A percentile compares a stretch with the other conserved stretches of the same genome.
These are phyloP conservation scores for Pipa parva DNA, from an alignment of 2,113 vertebrate genomes.

Conservation along the genomic window DNA sequence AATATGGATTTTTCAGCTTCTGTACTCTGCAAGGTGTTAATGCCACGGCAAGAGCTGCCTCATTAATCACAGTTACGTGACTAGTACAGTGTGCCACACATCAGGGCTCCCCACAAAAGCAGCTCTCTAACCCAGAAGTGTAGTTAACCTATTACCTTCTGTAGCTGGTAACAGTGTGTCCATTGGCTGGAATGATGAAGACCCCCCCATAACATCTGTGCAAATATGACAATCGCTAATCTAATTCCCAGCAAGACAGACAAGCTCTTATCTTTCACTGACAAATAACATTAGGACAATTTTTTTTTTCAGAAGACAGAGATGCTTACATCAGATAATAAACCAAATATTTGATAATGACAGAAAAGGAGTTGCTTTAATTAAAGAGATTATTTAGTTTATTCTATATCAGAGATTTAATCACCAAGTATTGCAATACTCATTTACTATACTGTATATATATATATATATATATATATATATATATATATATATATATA, in stretches of 20 bases:
- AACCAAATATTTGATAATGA: not conserved
- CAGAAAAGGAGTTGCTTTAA: no score
- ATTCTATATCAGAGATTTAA: no score
- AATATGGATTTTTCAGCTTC: not conserved
- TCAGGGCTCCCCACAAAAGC: slow-evolving; percentile 21
- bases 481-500: no score
- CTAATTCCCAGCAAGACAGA: slow-evolving; percentile 14
- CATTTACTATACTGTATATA: no score
- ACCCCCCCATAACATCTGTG: slow-evolving; percentile 20
- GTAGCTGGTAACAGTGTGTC: not conserved
- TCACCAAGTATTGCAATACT: no score
- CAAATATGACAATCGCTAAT: not conserved
- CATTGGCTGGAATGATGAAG: slow-evolving; percentile 1
- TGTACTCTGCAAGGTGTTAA: slow-evolving; percentile 32
- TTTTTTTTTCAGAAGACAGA: no score
- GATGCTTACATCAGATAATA: not conserved
- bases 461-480: no score
- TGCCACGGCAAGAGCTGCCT: slow-evolving; percentile 21
- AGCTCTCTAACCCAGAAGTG: not conserved
- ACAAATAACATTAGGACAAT: not conserved
- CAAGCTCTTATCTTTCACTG: not conserved
- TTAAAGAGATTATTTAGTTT: no score
- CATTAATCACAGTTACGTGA: slow-evolving; percentile 40
- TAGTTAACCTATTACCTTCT: slow-evolving; percentile 21
- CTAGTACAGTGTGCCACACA: slow-evolving; percentile 25